Base-by-base conservation (phyloP, 2,888 invertebrate genomes). In the Orthosia gracilis region DNA sequence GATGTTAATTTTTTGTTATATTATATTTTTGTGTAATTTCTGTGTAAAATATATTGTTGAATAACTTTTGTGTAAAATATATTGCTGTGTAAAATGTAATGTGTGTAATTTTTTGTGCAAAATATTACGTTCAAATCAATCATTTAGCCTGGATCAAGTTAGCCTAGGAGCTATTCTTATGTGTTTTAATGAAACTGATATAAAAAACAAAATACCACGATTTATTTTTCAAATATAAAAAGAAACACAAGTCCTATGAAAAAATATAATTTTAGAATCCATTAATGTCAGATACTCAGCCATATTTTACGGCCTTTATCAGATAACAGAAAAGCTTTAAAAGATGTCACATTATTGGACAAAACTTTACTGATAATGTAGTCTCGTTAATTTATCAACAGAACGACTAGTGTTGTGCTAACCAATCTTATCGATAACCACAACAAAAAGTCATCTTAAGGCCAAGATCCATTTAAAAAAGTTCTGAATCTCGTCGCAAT, bases 311-410 rank as follows among this genome's bases (percentile, higher is more conserved):
- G 58, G 55, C 17, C 26, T 57, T 64, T 69, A 78, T 78, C 78
- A 69, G 66, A 69, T 79, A 75, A 57, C 70, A 69, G 52, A 69
- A 82, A 81, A 75, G 62, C 79, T 82, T 82, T 69, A 79, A 83
- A 69, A 82, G 76, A 75, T 76, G 71, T 76, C 65, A 69, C 59
- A 61, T 79, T 72, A 79, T 69, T 69, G 26, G n/a, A 83, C 45
- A 49, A 76, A 69, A 69, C 64, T 54, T 69, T 45, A 47, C 12
- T 59, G 71, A 71, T 75, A 69, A 61, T 77, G 59, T 59, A 63
- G 69, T 26, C 21, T 63, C 58, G 47, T 68, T 67, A 78, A 74
- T 79, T 70, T 55, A 71, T 71, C 21, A 55, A 50, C 21, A 21
- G n/a, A 68, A 50, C 21, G 31, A 49, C 17, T 52, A 52, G 58